These are phyloP conservation scores for Pinctada fucata DNA, from an alignment of 2,888 invertebrate species.

Conservation along the genomic window DNA sequence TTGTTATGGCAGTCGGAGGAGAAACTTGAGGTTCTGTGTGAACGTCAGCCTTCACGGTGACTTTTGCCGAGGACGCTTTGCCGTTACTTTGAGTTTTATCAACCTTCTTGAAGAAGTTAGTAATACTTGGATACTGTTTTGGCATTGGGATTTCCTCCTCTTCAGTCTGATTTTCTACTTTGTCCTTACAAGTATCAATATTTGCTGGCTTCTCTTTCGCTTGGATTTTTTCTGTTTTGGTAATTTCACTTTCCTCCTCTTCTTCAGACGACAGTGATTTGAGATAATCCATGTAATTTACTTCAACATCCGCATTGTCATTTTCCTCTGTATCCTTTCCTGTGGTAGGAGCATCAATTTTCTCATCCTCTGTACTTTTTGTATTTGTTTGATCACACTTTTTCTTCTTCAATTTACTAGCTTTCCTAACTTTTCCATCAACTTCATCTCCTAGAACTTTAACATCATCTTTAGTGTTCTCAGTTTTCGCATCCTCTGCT, in stretches of 20 bases:
- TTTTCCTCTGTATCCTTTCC: not conserved
- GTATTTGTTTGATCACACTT: not conserved
- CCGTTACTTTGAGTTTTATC: not conserved
- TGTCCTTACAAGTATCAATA: not conserved
- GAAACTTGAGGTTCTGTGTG: constrained; percentile 37
- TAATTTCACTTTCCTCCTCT: not conserved
- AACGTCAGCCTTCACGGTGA: constrained; percentile 45
- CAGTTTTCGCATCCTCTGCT: not conserved
- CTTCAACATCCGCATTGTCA: not conserved
- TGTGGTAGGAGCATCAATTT: not conserved
- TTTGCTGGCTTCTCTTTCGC: not conserved
- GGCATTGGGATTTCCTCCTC: constrained; percentile 24
- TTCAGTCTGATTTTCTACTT: not conserved
- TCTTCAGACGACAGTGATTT: constrained; percentile 7
- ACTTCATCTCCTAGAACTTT: not conserved
- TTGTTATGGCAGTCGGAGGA: not conserved
- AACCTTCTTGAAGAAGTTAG: constrained; percentile 36
- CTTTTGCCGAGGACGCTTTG: not conserved
- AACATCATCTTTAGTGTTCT: not conserved
- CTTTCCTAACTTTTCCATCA: constrained; percentile 2
- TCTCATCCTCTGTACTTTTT: constrained; percentile 2
- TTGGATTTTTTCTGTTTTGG: not conserved
- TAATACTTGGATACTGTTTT: constrained; percentile 36
- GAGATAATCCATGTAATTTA: constrained; percentile 9
- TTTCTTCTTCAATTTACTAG: not conserved